These are phyloP conservation scores for Idris sp. DNA, from an alignment of 1,140 invertebrate genomes.

Conservation along the genomic window DNA sequence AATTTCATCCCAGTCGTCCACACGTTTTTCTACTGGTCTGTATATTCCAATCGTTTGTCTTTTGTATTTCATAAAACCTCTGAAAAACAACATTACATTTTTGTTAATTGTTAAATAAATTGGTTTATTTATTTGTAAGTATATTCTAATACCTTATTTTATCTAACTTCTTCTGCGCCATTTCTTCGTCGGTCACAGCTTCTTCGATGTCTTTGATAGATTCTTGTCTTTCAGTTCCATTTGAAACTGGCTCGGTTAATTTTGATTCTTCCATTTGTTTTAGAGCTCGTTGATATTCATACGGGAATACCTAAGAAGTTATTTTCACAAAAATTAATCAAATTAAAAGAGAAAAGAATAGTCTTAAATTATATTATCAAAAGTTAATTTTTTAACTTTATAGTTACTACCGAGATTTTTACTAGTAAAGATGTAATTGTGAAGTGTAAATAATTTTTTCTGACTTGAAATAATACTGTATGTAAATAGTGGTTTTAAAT, in stretches of 20 bases:
- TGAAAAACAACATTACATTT: conserved; percentile 70
- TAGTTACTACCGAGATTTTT: no score
- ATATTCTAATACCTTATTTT: conserved; percentile 84
- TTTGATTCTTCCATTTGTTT: conserved; percentile 84
- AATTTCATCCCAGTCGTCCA: conserved; percentile 98
- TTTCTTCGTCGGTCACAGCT: conserved; percentile 84
- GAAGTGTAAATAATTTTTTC: no score
- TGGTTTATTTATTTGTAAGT: conserved; percentile 10
- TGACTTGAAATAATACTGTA: no score
- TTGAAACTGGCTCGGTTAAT: conserved; percentile 65
- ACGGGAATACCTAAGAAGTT: conserved; percentile 90
- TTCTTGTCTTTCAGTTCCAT: conserved; percentile 74
- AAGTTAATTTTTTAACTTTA: no score
- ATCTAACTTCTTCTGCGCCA: conserved; percentile 91
- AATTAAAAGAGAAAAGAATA: no score
- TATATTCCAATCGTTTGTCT: conserved; percentile 92
- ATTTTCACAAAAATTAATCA: no score
- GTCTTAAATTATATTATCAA: no score
- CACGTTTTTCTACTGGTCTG: conserved; percentile 87
- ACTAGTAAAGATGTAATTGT: no score
- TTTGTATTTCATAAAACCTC: conserved; percentile 97
- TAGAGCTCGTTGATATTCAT: conserved; percentile 96
- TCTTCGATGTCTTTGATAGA: conserved; percentile 92
- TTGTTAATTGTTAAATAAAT: no score
- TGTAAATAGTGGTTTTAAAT: no score